Evolutionary conservation across 2,888 invertebrate genomes (phyloP).

Genomic region (Arctia plantaginis): DNA sequence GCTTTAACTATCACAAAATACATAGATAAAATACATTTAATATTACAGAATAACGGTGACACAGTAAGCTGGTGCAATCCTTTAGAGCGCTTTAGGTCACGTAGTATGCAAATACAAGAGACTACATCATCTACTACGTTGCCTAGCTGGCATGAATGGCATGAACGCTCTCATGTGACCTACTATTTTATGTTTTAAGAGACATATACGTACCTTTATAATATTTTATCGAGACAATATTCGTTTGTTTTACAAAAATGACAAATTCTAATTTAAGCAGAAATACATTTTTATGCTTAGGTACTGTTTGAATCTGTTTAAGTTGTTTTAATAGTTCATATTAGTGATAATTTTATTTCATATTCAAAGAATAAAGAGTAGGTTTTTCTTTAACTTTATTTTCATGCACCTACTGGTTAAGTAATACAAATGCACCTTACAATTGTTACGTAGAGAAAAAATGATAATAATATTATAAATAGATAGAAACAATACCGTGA

Average conservation of each 20-base stretch:
- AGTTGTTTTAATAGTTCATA: too few relatives aligned
- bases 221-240: background rate
- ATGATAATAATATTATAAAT: too few relatives aligned
- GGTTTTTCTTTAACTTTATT: too few relatives aligned
- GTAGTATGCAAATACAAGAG: slow-evolving; percentile 47
- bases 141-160: slow-evolving; percentile 10
- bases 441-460: too few relatives aligned
- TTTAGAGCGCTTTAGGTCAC: slow-evolving; percentile 32
- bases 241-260: background rate
- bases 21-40: background rate
- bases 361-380: too few relatives aligned
- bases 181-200: slow-evolving; percentile 5
- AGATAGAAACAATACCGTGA: too few relatives aligned
- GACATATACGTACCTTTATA: background rate
- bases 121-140: slow-evolving; percentile 39
- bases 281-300: too few relatives aligned
- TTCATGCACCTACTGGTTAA: too few relatives aligned
- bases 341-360: too few relatives aligned
- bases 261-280: background rate
- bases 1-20: background rate
- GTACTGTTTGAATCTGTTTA: too few relatives aligned
- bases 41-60: background rate
- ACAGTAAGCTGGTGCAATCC: slow-evolving; percentile 32
- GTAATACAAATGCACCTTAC: too few relatives aligned
- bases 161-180: slow-evolving; percentile 7